Evolutionary conservation across 1,140 invertebrate species (phyloP), one percentile per base, ranked within the genome.

Genomic region (Brachystomella parvula): DNA sequence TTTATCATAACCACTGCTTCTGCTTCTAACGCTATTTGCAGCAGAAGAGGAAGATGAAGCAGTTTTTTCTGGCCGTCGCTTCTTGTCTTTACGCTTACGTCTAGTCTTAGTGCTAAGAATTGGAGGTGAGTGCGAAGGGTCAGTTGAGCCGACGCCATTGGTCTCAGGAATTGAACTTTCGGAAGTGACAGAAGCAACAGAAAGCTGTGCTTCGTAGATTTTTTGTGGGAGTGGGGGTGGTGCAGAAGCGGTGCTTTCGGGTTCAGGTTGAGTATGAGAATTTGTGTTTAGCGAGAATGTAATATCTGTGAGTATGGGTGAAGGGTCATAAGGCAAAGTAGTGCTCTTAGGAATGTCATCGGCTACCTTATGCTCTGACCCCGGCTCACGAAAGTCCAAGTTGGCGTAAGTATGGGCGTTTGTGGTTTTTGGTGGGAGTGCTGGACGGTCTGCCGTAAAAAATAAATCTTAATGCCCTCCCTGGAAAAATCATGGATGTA

Each of bases 341-440:
- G 49, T 53, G 49, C 49, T 53, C 49, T 19, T 9, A 39, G 35
- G 19, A 39, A 39, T 39, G 35, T 39, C 35, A 39, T 44, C n/a
- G 39, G 39, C 39, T 44, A 12, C 39, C 49, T 15, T 24, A 26
- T 9, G 12, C 21, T 53, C 49, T 53, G 49, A 6, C 49, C 21
- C 24, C 9, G 12, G 49, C 24, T 6, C 12, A 17, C 3, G 49
- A 6, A 6, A 6, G 21, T 12, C 6, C 12, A 53, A 17, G 49
- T 53, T 53, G 9, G 9, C 49, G 49, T 53, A 53, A 24, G 9
- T 3, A 26, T 15, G 49, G 49, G 21, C 9, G 19, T 35, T 26
- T 32, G 49, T 47, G 47, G 24, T 33, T 44, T 56, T 44, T 1
- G 61, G 56, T 9, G 61, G 65, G 58, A 63, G 47, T 17, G 61